These are phyloP conservation scores for Andricus grossulariae DNA, from an alignment of 1,140 invertebrate species.

Conservation along the genomic window DNA sequence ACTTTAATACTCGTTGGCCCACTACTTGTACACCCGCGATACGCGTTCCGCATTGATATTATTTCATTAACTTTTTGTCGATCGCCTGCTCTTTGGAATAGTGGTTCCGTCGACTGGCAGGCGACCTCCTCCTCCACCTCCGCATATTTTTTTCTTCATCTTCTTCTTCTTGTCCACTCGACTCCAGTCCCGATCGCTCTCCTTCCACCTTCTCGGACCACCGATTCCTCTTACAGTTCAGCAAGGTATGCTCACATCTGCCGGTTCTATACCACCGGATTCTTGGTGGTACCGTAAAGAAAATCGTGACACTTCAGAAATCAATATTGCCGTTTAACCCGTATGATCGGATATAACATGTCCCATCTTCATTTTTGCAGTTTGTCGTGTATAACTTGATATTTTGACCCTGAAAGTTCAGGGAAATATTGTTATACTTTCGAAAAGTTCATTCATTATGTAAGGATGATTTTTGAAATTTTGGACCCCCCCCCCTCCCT, in stretches of 20 bases:
- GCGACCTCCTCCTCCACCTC: slow-evolving; percentile 53
- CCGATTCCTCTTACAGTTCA: slow-evolving; percentile 22
- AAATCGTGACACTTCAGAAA: slow-evolving; percentile 12
- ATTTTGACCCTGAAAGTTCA: no score
- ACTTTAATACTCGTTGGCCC: slow-evolving; percentile 66
- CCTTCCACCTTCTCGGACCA: slow-evolving; percentile 48
- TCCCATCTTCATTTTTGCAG: background rate
- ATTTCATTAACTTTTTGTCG: slow-evolving; percentile 74
- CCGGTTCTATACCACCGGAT: background rate
- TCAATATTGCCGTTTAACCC: slow-evolving; percentile 6
- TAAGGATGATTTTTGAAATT: no score
- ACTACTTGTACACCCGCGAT: slow-evolving; percentile 72
- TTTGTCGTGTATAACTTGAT: no score
- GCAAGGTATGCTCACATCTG: slow-evolving; percentile 11
- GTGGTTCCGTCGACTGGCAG: slow-evolving; percentile 59
- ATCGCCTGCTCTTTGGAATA: slow-evolving; percentile 51
- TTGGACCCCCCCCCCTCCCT: no score
- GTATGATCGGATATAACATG: no score
- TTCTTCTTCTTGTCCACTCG: slow-evolving; percentile 50
- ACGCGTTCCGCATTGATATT: slow-evolving; percentile 74
- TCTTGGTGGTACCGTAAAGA: background rate
- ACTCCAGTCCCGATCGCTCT: slow-evolving; percentile 49
- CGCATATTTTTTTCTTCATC: slow-evolving; percentile 41
- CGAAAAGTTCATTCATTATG: no score
- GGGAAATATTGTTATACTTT: no score